Base-by-base conservation (phyloP, 1,140 invertebrate species). In the Diabrotica virgifera region DNA sequence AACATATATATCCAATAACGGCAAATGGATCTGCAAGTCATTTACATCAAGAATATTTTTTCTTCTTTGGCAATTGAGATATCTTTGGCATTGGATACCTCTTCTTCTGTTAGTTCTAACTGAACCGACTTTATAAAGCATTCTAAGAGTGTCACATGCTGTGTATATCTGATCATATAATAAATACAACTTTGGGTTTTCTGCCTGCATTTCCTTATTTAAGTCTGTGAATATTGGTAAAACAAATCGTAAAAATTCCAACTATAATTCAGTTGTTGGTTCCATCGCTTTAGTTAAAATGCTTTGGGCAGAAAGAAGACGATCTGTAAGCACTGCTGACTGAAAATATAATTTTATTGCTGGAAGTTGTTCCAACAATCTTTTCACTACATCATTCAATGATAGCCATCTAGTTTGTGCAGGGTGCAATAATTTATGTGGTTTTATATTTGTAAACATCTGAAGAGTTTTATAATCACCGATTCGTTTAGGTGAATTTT, bases 321-420 rank as follows among this genome's bases (percentile, higher is more conserved):
- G 8, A 9, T 53, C 12, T 53, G 8, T 13, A 53, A 8, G 10
- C 36, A 72, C 67, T 9, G 69, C 66, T 62, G 51, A 56, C 67
- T 66, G 64, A 62, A 78, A 80, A 75, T 73, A 79, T 40, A 78
- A 67, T 64, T 64, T 74, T 63, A 80, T 59, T 38, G 76, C 68
- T 62, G 71, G 63, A 61, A 72, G 66, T 67, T 79, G 78, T 67
- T 79, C 76, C 58, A 80, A n/a, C n/a, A n/a, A n/a, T n/a, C 77
- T 70, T 52, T 73, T 70, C 5, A 80, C 74, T n/a, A 76, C 77
- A 60, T 54, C 50, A 53, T 73, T 40, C 12, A 79, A 61, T 9
- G 69, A 69, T 62, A 74, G 59, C 71, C 72, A 73, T 59, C 72
- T 56, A 37, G 67, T 73, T 65, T 72, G 67, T 50, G 69, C 63